Conservation (phyloP, 1,140 invertebrate species). For the Anastrepha ludens region DNA sequence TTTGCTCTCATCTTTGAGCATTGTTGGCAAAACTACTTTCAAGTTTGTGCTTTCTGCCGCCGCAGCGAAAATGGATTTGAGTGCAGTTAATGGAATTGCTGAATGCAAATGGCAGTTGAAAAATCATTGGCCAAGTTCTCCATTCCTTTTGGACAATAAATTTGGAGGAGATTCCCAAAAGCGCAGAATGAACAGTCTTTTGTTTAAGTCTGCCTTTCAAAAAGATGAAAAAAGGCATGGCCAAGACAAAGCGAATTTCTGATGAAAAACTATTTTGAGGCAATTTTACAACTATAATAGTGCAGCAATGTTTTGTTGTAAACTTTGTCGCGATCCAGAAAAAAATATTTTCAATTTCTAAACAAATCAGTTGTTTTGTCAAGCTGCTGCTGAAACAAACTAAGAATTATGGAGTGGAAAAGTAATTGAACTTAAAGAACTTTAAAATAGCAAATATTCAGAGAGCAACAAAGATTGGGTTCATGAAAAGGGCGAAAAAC, state of each 20-base stretch:
- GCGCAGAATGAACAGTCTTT: background rate
- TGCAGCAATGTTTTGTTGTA: background rate
- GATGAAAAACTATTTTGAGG: background rate
- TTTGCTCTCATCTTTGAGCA: conserved; percentile 17
- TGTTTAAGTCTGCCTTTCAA: background rate
- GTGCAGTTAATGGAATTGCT: conserved; percentile 43
- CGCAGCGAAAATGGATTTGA: conserved; percentile 36
- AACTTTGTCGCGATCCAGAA: too few relatives aligned
- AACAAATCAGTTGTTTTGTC: too few relatives aligned
- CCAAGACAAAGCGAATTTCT: background rate
- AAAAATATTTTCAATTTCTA: too few relatives aligned
- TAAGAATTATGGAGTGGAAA: too few relatives aligned
- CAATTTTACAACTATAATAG: background rate
- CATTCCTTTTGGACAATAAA: background rate
- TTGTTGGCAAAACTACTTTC: conserved; percentile 35
- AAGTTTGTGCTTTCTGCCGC: conserved; percentile 39
- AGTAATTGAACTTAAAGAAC: too few relatives aligned
- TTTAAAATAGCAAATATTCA: too few relatives aligned
- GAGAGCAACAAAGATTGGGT: too few relatives aligned
- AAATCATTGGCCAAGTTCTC: conserved; percentile 30
- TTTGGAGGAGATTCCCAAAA: conserved; percentile 13
- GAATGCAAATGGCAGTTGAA: conserved; percentile 31
- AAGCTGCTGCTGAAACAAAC: too few relatives aligned
- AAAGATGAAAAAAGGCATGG: background rate
- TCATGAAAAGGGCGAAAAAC: too few relatives aligned